Conservation (phyloP, 2,888 invertebrate genomes). For the Pristionchus japonicus region DNA sequence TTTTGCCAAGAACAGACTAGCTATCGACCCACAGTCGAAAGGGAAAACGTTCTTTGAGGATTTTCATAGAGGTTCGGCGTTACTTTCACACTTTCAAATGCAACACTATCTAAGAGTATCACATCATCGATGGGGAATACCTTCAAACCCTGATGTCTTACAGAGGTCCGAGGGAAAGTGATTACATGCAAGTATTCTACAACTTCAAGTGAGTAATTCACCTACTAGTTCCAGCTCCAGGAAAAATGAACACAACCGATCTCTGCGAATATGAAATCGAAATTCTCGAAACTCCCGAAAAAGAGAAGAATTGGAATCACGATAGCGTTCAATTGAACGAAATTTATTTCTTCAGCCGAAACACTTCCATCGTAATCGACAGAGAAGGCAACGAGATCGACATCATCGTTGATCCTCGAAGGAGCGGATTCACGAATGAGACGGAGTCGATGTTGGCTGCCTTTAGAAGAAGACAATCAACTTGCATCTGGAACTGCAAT, state of each 20-base stretch:
- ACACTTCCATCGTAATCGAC: background rate
- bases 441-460: background rate
- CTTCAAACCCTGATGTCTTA: background rate
- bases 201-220: background rate
- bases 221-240: too few relatives aligned
- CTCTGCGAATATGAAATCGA: too few relatives aligned
- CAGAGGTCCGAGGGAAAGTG: background rate
- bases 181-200: background rate
- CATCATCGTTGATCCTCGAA: conserved; percentile 1
- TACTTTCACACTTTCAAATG: too few relatives aligned
- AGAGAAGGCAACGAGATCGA: background rate
- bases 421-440: background rate
- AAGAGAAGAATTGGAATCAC: background rate
- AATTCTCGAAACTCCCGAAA: background rate
- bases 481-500: conserved; percentile 30
- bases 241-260: too few relatives aligned
- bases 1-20: background rate
- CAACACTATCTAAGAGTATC: background rate
- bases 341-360: background rate
- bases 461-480: background rate
- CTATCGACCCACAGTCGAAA: background rate
- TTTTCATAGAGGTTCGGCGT: background rate
- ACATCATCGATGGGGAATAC: background rate
- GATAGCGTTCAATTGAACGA: background rate
- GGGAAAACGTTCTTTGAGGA: background rate